Evolutionary conservation across 1,140 invertebrate species (phyloP).

Genomic region (Camponotus floridanus): DNA sequence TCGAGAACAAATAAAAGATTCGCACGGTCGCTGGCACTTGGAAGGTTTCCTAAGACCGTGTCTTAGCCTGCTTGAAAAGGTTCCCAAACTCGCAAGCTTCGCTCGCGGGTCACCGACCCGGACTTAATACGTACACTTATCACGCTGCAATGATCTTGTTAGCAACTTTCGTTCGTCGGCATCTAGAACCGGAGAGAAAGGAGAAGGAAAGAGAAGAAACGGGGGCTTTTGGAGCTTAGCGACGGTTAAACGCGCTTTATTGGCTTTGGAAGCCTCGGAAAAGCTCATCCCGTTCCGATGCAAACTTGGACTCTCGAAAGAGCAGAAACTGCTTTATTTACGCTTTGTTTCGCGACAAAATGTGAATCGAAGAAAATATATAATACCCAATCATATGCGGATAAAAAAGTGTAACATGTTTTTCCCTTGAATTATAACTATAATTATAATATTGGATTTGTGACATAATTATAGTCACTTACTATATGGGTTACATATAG

Average conservation of each 20-base stretch:
- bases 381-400: not conserved
- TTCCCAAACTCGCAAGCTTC: constrained; percentile 38
- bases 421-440: no score
- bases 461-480: no score
- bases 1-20: constrained; percentile 69
- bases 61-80: constrained; percentile 35
- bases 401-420: no score
- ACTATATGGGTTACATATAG: no score
- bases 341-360: constrained; percentile 11
- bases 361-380: not conserved
- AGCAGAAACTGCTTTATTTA: constrained; percentile 24
- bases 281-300: constrained; percentile 58
- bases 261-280: constrained; percentile 82
- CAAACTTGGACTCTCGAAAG: constrained; percentile 48
- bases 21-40: constrained; percentile 68
- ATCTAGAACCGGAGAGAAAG: not conserved
- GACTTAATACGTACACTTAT: constrained; percentile 84
- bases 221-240: constrained; percentile 76
- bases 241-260: constrained; percentile 82
- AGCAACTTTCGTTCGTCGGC: constrained; percentile 74
- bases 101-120: constrained; percentile 76
- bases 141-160: constrained; percentile 84
- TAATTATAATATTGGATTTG: no score
- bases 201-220: no score
- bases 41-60: constrained; percentile 75